Base-by-base conservation (phyloP, 2,797 vertebrate genomes). In the Sylvilagus floridanus region DNA sequence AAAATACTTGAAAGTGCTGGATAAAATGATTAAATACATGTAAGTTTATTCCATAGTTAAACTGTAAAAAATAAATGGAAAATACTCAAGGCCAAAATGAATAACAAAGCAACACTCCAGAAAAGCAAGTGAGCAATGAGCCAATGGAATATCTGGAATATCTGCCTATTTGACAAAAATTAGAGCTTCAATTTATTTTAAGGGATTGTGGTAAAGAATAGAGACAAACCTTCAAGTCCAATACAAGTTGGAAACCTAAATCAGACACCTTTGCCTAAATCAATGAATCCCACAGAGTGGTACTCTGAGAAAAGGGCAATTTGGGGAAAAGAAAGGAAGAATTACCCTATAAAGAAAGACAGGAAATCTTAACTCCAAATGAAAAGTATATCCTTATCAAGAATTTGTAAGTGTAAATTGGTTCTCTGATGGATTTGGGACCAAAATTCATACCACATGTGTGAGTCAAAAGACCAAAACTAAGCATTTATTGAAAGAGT, bases 1-100 rank as follows among this genome's bases (percentile, higher is more conserved):
- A 91, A 95, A 88, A 73, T 73, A 84, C 19, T 8, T 84, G 17
- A 93, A 95, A 90, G 66, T 88, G 24, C 37, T 77, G 5, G 17
- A 26, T 78, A 75, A 89, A 91, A 94, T 65, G 4, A 76, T 92
- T 90, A 79, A 84, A 63, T 84, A 84, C 60, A 78, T 21, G 28
- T 63, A 63, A 10, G 24, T 14, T 63, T 88, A 93, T 73, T 60
- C 62, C 52, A 28, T 30, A 92, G 28, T n/a, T 72, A 93, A 82
- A 4, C 4, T 82, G 22, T 5, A 0, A 83, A 68, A 82, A 75
- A 35, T 57, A 37, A 10, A 63, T 89, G 66, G 17, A 84, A 63
- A 77, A 90, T 63, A 60, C 68, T 90, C 63, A 78, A 17, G 65
- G 26, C n/a, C 30, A 16, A 86, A 77, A 88, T 47, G 57, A 78